Evolutionary conservation across 2,888 invertebrate species (phyloP).

Genomic region (Oscheius myriophilus): DNA sequence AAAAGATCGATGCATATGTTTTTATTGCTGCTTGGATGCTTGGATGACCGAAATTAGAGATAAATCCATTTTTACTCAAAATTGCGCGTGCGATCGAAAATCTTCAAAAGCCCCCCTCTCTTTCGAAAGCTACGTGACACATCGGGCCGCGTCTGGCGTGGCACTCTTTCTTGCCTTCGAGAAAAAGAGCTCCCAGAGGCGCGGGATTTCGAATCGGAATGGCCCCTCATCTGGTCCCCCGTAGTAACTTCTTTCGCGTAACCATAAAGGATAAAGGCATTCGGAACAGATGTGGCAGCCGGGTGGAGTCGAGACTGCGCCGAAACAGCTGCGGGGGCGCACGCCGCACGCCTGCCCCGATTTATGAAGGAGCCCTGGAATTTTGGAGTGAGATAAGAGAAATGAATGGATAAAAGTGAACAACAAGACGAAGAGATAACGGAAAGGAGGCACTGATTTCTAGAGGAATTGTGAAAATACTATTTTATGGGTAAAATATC

Average conservation of each 20-base stretch:
- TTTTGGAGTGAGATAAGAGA: not conserved
- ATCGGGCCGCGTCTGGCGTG: too few relatives aligned
- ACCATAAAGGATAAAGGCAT: conserved; percentile 52
- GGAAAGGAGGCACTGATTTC: not conserved
- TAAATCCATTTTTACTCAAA: too few relatives aligned
- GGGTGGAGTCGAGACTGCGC: conserved; percentile 22
- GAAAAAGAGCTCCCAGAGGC: too few relatives aligned
- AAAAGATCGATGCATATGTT: not conserved
- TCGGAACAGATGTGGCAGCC: conserved; percentile 35
- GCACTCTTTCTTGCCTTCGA: too few relatives aligned
- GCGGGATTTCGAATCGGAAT: too few relatives aligned
- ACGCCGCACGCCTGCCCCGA: not conserved
- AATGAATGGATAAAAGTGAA: not conserved
- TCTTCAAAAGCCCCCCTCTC: too few relatives aligned
- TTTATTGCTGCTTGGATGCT: too few relatives aligned
- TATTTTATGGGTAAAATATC: conserved; percentile 7
- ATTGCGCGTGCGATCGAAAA: too few relatives aligned
- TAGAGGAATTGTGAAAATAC: not conserved
- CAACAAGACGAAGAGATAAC: not conserved
- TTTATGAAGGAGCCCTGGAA: conserved; percentile 8
- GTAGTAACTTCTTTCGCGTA: conserved; percentile 36
- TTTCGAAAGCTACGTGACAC: too few relatives aligned
- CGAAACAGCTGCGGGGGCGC: conserved; percentile 17
- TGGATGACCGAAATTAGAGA: too few relatives aligned
- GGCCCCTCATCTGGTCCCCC: not conserved